These are phyloP conservation scores for Atta cephalotes DNA, from an alignment of 1,140 invertebrate genomes.

Conservation along the genomic window DNA sequence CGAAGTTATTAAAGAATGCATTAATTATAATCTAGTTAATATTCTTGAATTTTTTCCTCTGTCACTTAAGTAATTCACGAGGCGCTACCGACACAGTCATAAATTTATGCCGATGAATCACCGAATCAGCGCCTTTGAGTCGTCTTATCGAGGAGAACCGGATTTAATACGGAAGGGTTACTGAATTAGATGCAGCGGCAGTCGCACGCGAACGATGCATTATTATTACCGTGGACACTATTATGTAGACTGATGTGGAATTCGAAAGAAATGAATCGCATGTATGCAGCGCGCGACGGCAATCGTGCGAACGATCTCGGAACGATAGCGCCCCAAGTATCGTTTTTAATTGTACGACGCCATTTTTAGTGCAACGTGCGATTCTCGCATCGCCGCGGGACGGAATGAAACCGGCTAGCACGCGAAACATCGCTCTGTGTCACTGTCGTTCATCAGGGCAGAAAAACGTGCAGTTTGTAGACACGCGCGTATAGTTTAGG, in stretches of 20 bases:
- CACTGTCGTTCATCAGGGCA: slow-evolving; percentile 51
- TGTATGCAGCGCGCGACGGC: slow-evolving; percentile 43
- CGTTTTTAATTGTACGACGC: slow-evolving; percentile 60
- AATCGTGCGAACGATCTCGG: slow-evolving; percentile 53
- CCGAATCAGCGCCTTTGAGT: slow-evolving; percentile 28
- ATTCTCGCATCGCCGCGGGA: slow-evolving; percentile 52
- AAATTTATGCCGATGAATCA: slow-evolving; percentile 39
- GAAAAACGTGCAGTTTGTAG: slow-evolving; percentile 35
- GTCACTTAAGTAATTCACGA: background rate
- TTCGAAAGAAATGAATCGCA: slow-evolving; percentile 59
- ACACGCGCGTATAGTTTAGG: slow-evolving; percentile 1
- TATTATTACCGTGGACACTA: slow-evolving; percentile 52
- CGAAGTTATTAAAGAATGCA: slow-evolving; percentile 1
- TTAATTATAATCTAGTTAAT: slow-evolving; percentile 27
- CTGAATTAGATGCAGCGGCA: slow-evolving; percentile 34
- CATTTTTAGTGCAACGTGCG: slow-evolving; percentile 52
- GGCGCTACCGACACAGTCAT: slow-evolving; percentile 7
- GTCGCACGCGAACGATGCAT: slow-evolving; percentile 50
- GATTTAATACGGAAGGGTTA: slow-evolving; percentile 41
- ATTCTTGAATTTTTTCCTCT: background rate
- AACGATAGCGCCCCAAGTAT: slow-evolving; percentile 54
- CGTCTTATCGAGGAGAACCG: slow-evolving; percentile 27
- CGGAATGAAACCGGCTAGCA: slow-evolving; percentile 47
- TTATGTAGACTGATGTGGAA: slow-evolving; percentile 47
- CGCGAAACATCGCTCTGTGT: slow-evolving; percentile 62